Percentiles rank a stretch among this genome's conserved stretches.
phyloP scores from a whole-genome alignment of 2,888 invertebrate species.

The Stenolophus ochropezus region DNA sequence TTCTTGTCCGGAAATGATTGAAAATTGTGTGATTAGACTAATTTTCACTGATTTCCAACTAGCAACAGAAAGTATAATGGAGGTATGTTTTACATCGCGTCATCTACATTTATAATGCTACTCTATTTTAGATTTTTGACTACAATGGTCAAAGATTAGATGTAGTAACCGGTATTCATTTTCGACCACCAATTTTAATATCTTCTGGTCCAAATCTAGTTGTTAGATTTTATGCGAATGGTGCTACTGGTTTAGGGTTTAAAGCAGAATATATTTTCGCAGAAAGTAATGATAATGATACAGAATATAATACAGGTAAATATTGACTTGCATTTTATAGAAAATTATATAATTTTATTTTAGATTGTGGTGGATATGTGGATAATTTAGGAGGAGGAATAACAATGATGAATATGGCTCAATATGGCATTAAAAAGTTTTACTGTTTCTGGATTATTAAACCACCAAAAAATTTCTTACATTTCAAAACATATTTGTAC shows the following conservation, averaged over 20 bases:
- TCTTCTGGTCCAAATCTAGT: conserved; percentile 79
- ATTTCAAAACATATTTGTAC: conserved; percentile 81
- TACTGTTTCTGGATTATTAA: conserved; percentile 85
- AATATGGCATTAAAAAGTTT: conserved; percentile 76
- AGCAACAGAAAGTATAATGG: conserved; percentile 79
- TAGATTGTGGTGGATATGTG: conserved; percentile 83
- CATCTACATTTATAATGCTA: no score
- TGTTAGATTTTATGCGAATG: conserved; percentile 82
- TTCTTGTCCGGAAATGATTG: conserved; percentile 73
- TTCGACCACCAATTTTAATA: conserved; percentile 81
- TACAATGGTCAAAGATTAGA: conserved; percentile 80
- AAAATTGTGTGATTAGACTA: conserved; percentile 77
- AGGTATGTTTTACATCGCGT: conserved; percentile 71
- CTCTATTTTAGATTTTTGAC: conserved; percentile 77
- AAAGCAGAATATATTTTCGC: conserved; percentile 77
- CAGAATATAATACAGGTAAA: conserved; percentile 66
- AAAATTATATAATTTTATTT: conserved; percentile 61
- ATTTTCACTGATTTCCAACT: conserved; percentile 82
- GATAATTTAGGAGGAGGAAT: conserved; percentile 83
- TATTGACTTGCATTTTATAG: neutral
- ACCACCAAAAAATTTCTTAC: conserved; percentile 78
- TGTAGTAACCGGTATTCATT: conserved; percentile 79
- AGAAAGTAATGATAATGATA: conserved; percentile 68
- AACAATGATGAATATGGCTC: conserved; percentile 85
- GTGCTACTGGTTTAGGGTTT: conserved; percentile 80